A percentile compares a stretch with the other conserved stretches of the same genome.
phyloP scores from a whole-genome alignment of 2,113 vertebrate genomes.

The Gambusia affinis region DNA sequence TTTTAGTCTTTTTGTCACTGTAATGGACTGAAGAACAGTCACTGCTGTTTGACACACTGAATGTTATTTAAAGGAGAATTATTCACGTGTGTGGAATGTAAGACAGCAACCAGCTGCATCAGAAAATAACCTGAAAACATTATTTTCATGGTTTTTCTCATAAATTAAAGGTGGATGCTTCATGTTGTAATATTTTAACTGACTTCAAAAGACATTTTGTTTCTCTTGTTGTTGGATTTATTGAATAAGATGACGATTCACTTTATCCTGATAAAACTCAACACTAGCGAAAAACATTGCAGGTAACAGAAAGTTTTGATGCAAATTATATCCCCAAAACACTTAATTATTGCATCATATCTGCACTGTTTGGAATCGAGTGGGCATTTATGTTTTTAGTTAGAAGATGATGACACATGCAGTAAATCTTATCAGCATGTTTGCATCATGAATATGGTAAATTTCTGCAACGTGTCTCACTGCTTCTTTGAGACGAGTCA shows the following conservation, averaged over 20 bases:
- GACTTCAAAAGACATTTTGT: no score
- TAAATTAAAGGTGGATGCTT: no score
- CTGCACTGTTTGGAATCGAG: neutral
- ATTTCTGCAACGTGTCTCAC: neutral
- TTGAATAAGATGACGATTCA: neutral
- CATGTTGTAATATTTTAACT: no score
- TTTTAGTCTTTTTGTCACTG: constrained; percentile 19
- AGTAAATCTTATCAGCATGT: neutral
- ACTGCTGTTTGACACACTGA: constrained; percentile 12
- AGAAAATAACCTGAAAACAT: no score
- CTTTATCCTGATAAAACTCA: neutral
- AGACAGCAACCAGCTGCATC: neutral
- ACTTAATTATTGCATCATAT: neutral
- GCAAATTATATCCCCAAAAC: neutral
- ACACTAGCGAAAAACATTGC: neutral
- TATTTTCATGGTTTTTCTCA: neutral
- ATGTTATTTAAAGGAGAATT: constrained; percentile 34
- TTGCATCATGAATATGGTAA: neutral
- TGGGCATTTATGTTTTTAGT: no score
- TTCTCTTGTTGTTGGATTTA: no score
- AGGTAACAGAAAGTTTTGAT: neutral
- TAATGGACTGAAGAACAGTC: constrained; percentile 28
- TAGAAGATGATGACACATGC: neutral
- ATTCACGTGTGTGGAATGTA: constrained; percentile 34
- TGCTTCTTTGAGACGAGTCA: neutral